These are phyloP conservation scores for Borostomias antarcticus DNA, from an alignment of 2,797 vertebrate genomes.

Conservation along the genomic window DNA sequence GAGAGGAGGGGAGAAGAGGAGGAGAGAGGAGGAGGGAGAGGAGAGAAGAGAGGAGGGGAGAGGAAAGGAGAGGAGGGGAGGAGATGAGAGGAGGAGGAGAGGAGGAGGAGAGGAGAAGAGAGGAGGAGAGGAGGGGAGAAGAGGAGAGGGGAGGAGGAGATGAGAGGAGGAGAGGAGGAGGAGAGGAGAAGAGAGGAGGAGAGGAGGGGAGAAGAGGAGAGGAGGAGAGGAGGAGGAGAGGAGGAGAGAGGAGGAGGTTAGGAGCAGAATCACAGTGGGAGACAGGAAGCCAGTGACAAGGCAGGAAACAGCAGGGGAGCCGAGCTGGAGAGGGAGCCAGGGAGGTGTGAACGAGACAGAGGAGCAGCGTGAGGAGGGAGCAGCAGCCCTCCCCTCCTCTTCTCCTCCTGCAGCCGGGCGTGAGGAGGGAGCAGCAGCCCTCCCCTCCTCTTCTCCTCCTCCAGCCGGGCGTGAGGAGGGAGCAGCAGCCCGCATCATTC, in stretches of 20 bases:
- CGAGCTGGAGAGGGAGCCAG: no score
- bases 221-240: constrained; percentile 34
- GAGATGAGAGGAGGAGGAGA: constrained; percentile 8
- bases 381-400: no score
- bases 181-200: constrained; percentile 20
- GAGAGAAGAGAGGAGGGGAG: constrained; percentile 1
- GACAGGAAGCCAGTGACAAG: no score
- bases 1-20: constrained; percentile 40
- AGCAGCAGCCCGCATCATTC: constrained; percentile 27
- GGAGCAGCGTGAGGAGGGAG: no score
- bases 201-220: constrained; percentile 7
- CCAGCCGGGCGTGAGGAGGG: constrained; percentile 36
- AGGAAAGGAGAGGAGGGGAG: constrained; percentile 33
- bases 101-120: constrained; percentile 37
- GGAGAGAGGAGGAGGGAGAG: background rate
- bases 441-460: no score
- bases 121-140: background rate
- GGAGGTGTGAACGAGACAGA: no score
- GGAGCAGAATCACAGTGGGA: no score
- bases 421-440: no score
- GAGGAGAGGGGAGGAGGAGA: constrained; percentile 9
- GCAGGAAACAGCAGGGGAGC: no score
- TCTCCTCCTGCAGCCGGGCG: no score
- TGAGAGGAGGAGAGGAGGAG: constrained; percentile 28
- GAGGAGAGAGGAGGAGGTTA: no score